Conservation (phyloP, 2,888 invertebrate species). For the Dryobotodes eremita region DNA sequence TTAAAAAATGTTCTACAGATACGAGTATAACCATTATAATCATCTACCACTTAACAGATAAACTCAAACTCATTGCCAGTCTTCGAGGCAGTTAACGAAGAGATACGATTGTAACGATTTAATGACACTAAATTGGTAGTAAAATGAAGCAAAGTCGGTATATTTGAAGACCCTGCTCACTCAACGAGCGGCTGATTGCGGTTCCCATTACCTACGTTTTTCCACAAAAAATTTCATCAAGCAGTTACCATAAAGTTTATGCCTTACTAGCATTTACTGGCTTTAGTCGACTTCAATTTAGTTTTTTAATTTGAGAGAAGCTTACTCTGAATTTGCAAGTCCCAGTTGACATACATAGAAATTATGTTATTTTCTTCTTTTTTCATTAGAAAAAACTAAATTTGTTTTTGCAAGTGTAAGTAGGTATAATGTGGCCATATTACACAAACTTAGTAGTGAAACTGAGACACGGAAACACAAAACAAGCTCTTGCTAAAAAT, state of each 20-base stretch:
- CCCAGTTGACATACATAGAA: constrained; percentile 6
- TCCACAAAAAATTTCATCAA: constrained; percentile 25
- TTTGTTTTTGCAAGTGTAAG: background rate
- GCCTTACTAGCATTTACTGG: constrained; percentile 19
- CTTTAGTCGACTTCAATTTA: constrained; percentile 29
- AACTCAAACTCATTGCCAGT: background rate
- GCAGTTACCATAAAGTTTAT: constrained; percentile 35
- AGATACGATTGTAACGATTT: constrained; percentile 16
- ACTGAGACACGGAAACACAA: background rate
- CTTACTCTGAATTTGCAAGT: constrained; percentile 12
- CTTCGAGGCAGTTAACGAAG: background rate
- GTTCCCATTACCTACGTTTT: constrained; percentile 29
- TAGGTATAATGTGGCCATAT: background rate
- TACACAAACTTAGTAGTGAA: too few relatives aligned
- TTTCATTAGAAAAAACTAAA: background rate
- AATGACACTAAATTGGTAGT: constrained; percentile 26
- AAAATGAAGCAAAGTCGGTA: constrained; percentile 29
- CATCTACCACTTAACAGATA: background rate
- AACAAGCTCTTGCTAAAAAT: background rate
- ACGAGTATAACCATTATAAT: background rate
- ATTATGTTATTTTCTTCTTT: background rate
- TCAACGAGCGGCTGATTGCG: constrained; percentile 42
- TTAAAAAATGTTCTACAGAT: background rate
- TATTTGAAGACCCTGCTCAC: constrained; percentile 20
- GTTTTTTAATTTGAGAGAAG: constrained; percentile 32